Evolutionary conservation across 2,113 vertebrate genomes (phyloP), one percentile per base, ranked within the genome.

Genomic region (Rhynchomys soricoides): DNA sequence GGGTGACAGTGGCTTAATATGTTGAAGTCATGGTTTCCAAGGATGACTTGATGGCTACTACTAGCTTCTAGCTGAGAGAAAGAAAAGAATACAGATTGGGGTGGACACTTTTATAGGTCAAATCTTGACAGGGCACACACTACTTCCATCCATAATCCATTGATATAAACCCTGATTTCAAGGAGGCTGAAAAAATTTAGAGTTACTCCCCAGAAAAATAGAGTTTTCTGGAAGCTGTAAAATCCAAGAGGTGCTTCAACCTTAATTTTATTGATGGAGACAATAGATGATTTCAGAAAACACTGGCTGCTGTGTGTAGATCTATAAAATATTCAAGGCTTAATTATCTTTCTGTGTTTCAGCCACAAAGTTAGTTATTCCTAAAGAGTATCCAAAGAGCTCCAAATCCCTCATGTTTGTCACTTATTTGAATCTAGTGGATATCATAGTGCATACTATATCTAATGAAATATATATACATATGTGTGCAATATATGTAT

Each of bases 311-410:
- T 83, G 21, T 75, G 17, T 10, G 5, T 45, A 21, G 43, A 74
- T 59, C 13, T 52, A 40, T 43, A 50, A 52, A 93, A 94, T 50
- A 87, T n/a, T 83, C 79, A 95, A 87, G 55, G 40, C 81, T 89
- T 75, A 59, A 52, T 75, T 57, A 57, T 26, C 13, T 85, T 16
- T 26, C 22, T 62, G 79, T 86, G 83, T 3, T 75, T 21, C 13
- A 86, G 31, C 5, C 55, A n/a, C 34, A 3, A 75, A 52, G 8
- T 66, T 77, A 91, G 62, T 88, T 93, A 68, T 13, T 83, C 45
- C 59, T 90, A 95, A 74, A 75, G 45, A 82, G 22, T 22, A 62
- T 64, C 26, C 83, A 34, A 15, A 70, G n/a, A 26, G 3, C 31
- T 12, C 7, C 29, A 29, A 37, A 9, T 9, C 71, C 22, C 57